phyloP scores from a whole-genome alignment of 2,888 invertebrate species.

The Amphiduros pacificus region DNA sequence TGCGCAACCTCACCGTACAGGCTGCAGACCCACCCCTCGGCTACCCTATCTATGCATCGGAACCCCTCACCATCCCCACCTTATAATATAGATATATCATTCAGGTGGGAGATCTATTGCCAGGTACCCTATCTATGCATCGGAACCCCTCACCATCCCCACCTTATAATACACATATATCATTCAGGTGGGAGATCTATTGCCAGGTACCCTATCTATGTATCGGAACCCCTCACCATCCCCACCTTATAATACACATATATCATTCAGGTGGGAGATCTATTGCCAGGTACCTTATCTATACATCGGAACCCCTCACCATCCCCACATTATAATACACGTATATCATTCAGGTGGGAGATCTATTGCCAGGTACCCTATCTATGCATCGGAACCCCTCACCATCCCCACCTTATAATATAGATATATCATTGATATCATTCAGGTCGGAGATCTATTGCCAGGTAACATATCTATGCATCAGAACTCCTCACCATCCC shows the following conservation, averaged over 20 bases:
- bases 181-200: no score
- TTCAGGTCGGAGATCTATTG: no score
- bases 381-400: slow-evolving; percentile 36
- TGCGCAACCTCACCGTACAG: slow-evolving; percentile 61
- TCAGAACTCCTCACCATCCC: slow-evolving; percentile 20
- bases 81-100: slow-evolving; percentile 5
- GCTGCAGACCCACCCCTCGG: slow-evolving; percentile 62
- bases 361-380: no score
- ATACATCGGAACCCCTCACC: slow-evolving; percentile 17
- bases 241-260: slow-evolving; percentile 19
- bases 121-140: slow-evolving; percentile 57
- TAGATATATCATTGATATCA: no score
- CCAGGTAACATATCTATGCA: slow-evolving; percentile 58
- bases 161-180: slow-evolving; percentile 17
- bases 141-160: slow-evolving; percentile 19
- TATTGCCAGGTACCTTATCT: slow-evolving; percentile 61
- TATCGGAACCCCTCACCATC: slow-evolving; percentile 18
- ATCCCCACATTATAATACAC: slow-evolving; percentile 15
- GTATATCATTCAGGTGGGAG: no score
- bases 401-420: slow-evolving; percentile 19
- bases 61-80: slow-evolving; percentile 21
- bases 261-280: no score
- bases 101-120: no score
- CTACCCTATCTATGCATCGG: slow-evolving; percentile 54
- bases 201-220: slow-evolving; percentile 60